phyloP scores from a whole-genome alignment of 2,888 invertebrate species.

The Ophion obscuratus region DNA sequence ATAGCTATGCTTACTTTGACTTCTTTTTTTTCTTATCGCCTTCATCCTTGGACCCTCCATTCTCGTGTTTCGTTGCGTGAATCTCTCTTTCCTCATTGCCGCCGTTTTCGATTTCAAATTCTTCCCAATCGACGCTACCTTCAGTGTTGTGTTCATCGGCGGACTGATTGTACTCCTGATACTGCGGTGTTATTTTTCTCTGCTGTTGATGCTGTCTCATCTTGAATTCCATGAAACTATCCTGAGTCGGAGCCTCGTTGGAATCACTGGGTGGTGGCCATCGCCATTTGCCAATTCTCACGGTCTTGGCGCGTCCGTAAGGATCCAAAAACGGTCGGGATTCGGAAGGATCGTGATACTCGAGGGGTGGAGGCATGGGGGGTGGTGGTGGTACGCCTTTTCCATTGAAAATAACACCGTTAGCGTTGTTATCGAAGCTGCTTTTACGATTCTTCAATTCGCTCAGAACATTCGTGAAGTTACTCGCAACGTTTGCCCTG shows the following conservation, averaged over 20 bases:
- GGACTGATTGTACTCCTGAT: constrained; percentile 84
- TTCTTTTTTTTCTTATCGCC: constrained; percentile 82
- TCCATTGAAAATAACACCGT: constrained; percentile 72
- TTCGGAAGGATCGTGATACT: constrained; percentile 92
- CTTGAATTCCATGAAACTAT: constrained; percentile 95
- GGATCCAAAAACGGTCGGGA: constrained; percentile 94
- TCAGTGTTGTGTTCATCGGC: constrained; percentile 78
- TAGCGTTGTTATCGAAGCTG: constrained; percentile 81
- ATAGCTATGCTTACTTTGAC: constrained; percentile 76
- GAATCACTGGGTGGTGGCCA: constrained; percentile 96
- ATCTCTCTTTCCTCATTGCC: constrained; percentile 78
- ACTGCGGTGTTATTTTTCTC: constrained; percentile 91
- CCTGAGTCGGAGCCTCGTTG: constrained; percentile 88
- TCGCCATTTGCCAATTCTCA: constrained; percentile 96
- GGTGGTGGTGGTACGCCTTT: constrained; percentile 91
- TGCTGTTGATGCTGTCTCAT: constrained; percentile 89
- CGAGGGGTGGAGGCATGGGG: constrained; percentile 94
- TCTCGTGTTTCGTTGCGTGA: constrained; percentile 77
- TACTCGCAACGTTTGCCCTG: constrained; percentile 82
- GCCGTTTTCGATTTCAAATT: constrained; percentile 90
- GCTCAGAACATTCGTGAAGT: constrained; percentile 85
- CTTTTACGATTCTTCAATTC: constrained; percentile 85
- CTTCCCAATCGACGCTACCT: constrained; percentile 92
- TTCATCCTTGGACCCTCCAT: constrained; percentile 79
- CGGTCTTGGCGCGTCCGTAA: constrained; percentile 96